A percentile compares a stretch with the other conserved stretches of the same genome.
Evolutionary conservation across 2,888 invertebrate species (phyloP).

Genomic region (Linnaemya tessellans): DNA sequence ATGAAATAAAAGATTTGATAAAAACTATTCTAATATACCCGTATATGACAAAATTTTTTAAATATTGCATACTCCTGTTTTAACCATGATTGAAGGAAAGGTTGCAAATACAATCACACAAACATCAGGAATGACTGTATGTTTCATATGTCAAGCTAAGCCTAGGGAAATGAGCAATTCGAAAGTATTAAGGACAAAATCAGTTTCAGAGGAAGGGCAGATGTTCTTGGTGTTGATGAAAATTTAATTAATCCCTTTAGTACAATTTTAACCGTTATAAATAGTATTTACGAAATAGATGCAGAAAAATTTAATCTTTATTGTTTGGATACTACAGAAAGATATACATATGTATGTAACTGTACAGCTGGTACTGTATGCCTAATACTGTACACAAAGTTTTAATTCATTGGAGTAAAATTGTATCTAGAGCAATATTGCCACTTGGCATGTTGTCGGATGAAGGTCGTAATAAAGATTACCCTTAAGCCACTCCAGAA

Average conservation of each 20-base stretch:
- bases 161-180: constrained; percentile 5
- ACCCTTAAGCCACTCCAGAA: constrained; percentile 9
- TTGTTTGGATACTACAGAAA: constrained; percentile 9
- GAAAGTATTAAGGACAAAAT: neutral
- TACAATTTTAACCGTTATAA: constrained; percentile 6
- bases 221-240: constrained; percentile 23
- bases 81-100: constrained; percentile 16
- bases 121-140: neutral
- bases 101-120: constrained; percentile 7
- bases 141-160: constrained; percentile 3
- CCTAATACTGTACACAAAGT: constrained; percentile 10
- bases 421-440: constrained; percentile 8
- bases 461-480: constrained; percentile 18
- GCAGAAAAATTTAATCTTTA: constrained; percentile 11
- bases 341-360: too few relatives aligned
- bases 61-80: neutral
- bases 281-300: constrained; percentile 6
- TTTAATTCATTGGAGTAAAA: constrained; percentile 14
- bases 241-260: constrained; percentile 24
- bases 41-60: neutral
- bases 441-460: constrained; percentile 18
- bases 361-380: constrained; percentile 12
- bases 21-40: neutral
- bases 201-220: neutral
- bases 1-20: constrained; percentile 4